Percentiles rank a stretch among this genome's conserved stretches.
Conservation (phyloP, 2,113 vertebrate species). For the Alouatta palliata region DNA sequence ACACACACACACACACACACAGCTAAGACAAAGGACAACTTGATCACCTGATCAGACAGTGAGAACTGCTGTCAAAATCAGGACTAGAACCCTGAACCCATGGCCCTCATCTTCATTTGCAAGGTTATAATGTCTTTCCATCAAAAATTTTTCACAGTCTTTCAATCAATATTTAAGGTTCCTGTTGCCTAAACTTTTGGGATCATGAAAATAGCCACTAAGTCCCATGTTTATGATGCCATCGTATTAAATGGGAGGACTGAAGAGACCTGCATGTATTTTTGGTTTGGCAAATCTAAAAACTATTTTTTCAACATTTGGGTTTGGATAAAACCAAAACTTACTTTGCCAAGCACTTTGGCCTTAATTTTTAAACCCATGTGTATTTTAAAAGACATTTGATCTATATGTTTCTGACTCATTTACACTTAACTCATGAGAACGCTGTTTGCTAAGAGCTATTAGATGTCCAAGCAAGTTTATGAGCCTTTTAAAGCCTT, state of each 20-base stretch:
- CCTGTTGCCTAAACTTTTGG: neutral
- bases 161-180: slow-evolving; percentile 31
- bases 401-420: slow-evolving; percentile 79
- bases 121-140: neutral
- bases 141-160: neutral
- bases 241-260: slow-evolving; percentile 46
- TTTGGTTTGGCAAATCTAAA: slow-evolving; percentile 73
- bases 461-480: slow-evolving; percentile 64
- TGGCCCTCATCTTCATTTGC: neutral
- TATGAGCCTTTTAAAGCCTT: slow-evolving; percentile 58
- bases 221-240: slow-evolving; percentile 52
- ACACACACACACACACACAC: neutral
- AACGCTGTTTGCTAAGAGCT: slow-evolving; percentile 68
- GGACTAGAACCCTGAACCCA: neutral
- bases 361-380: slow-evolving; percentile 77
- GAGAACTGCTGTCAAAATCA: neutral
- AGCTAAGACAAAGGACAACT: slow-evolving; percentile 11
- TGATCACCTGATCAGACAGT: neutral
- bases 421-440: slow-evolving; percentile 80
- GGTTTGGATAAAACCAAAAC: slow-evolving; percentile 73
- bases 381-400: slow-evolving; percentile 76
- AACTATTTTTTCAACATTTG: slow-evolving; percentile 62
- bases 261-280: slow-evolving; percentile 58
- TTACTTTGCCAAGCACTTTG: slow-evolving; percentile 75
- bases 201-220: slow-evolving; percentile 53